Evolutionary conservation across 2,113 vertebrate genomes (phyloP).

Genomic region (Dipodomys ordii): DNA sequence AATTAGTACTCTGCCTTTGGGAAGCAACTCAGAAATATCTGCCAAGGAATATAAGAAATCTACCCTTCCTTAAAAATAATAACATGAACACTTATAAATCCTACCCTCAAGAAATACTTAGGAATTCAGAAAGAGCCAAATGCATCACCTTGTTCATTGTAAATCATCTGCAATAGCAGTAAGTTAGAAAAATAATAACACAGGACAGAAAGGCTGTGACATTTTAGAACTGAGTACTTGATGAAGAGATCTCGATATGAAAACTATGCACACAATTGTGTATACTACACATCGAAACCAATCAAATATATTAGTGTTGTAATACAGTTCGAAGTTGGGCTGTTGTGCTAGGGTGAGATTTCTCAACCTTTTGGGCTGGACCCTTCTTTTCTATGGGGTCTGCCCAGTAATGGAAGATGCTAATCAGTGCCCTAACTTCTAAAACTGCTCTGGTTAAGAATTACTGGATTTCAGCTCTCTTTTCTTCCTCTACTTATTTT

Average conservation of each 20-base stretch:
- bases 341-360: fast-evolving
- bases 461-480: neutral
- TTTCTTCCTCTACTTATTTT: neutral
- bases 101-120: neutral
- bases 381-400: neutral
- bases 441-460: neutral
- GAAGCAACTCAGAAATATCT: conserved; percentile 3
- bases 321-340: neutral
- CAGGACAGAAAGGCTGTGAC: neutral
- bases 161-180: neutral
- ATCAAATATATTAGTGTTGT: neutral
- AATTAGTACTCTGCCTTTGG: neutral
- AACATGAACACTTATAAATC: neutral
- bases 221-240: neutral
- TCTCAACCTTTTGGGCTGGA: neutral
- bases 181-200: neutral
- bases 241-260: neutral
- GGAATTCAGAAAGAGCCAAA: conserved; percentile 34
- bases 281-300: neutral
- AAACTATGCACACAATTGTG: neutral
- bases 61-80: neutral
- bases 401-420: neutral
- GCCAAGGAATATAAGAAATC: neutral
- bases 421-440: neutral
- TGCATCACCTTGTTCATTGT: neutral